Percentiles rank a stretch among this genome's conserved stretches.
These are phyloP conservation scores for Adelges cooleyi DNA, from an alignment of 1,140 invertebrate genomes.

Conservation along the genomic window DNA sequence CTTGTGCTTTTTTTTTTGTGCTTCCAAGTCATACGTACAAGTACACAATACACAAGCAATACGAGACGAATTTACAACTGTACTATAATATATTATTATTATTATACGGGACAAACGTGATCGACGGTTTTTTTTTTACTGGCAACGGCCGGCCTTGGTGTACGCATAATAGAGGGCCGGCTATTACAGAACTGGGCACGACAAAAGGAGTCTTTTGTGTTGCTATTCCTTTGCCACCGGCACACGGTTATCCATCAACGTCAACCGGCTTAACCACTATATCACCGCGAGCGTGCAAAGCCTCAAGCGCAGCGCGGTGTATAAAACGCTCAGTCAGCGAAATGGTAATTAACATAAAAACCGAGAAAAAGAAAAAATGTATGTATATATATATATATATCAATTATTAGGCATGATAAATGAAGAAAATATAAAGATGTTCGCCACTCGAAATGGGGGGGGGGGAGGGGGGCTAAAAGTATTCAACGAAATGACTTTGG, in stretches of 20 bases:
- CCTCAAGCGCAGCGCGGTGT: not conserved
- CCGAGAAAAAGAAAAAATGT: not conserved
- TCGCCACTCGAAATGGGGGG: not conserved
- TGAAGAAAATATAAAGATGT: not conserved
- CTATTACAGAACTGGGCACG: too few relatives aligned
- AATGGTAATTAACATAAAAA: conserved; percentile 25
- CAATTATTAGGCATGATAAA: too few relatives aligned
- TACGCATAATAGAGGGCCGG: too few relatives aligned
- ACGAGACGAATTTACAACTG: conserved; percentile 10
- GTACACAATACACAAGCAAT: not conserved
- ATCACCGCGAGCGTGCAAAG: not conserved
- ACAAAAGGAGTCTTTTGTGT: conserved; percentile 16
- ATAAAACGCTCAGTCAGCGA: conserved; percentile 23
- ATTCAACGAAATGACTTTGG: too few relatives aligned
- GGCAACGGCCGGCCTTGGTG: conserved; percentile 1
- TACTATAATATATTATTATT: too few relatives aligned
- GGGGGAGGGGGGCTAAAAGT: too few relatives aligned
- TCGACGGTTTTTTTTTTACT: conserved; percentile 21
- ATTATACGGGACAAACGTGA: not conserved
- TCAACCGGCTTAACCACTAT: too few relatives aligned
- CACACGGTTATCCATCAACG: conserved; percentile 24
- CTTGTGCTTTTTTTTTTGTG: not conserved
- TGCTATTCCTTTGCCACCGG: too few relatives aligned
- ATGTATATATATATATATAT: not conserved
- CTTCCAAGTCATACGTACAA: not conserved